phyloP scores from a whole-genome alignment of 2,888 invertebrate species.

The Drosophila melanosoma region DNA sequence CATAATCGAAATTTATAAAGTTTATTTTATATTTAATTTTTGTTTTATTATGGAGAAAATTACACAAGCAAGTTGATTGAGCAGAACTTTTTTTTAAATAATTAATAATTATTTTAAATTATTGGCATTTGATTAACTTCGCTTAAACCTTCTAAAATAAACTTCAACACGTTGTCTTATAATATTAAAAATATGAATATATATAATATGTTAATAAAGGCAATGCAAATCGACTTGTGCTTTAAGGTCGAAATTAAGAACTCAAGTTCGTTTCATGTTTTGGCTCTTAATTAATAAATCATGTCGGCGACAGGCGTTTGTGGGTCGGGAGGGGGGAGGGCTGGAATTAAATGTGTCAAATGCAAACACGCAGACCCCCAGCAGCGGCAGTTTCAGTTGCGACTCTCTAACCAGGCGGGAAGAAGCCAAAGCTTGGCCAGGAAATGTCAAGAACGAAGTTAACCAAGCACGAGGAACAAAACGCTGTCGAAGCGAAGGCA shows the following conservation, averaged over 20 bases:
- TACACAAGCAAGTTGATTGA: too few species aligned
- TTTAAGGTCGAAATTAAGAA: conserved; percentile 78
- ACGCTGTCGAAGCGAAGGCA: conserved; percentile 59
- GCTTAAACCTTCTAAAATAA: not conserved
- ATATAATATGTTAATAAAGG: too few species aligned
- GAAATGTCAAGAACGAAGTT: conserved; percentile 79
- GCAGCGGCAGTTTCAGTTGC: conserved; percentile 3
- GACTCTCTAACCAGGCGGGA: conserved; percentile 14
- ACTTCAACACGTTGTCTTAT: not conserved
- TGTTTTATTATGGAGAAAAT: not conserved
- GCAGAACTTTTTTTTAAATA: rapidly evolving
- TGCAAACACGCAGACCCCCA: conserved; percentile 70
- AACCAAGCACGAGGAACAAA: conserved; percentile 75
- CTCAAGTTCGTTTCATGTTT: conserved; percentile 80
- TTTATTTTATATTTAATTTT: too few species aligned
- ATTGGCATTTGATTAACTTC: not conserved
- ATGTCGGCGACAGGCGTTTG: conserved; percentile 74
- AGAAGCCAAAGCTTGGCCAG: conserved; percentile 51
- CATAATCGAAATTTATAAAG: not conserved
- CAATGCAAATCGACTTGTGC: conserved; percentile 15
- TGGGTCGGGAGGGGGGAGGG: conserved; percentile 24
- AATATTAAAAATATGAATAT: too few species aligned
- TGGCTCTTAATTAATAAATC: conserved; percentile 82
- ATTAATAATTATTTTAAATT: not conserved
- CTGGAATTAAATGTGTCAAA: conserved; percentile 77